Base-by-base conservation (phyloP, 2,888 invertebrate genomes). In the Epistrophe eligans region DNA sequence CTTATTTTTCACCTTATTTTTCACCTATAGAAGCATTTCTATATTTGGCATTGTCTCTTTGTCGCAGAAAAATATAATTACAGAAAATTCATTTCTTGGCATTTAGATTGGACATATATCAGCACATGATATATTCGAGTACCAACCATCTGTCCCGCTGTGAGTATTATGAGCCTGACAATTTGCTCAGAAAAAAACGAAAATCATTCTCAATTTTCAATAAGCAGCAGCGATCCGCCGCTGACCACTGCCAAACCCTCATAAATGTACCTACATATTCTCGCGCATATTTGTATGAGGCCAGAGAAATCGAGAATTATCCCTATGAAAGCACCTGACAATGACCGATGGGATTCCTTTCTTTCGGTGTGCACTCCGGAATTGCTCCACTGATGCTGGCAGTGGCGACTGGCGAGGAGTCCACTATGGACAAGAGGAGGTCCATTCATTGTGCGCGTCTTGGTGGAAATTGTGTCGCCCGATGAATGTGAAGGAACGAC, bases 261-360 rank as follows among this genome's bases (percentile, higher is more conserved):
- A n/a, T 17, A 66, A 11, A 38, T 24, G 17, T 10, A 13, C 10
- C 0, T 48, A 17, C 10, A 4, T 48, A 17, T n/a, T 8, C 32
- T 32, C 5, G 35, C 35, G 35, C 9, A 8, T 35, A 35, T 9
- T 0, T 35, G 35, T 35, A 35, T 19, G 40, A 57, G 57, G 19
- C 58, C 58, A 77, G 35, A 55, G n/a, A n/a, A 73, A 71, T 71
- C 79, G 73, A 73, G 70, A 79, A 79, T 70, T 67, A 79, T 73
- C 79, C 82, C 88, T 77, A 80, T 80, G 79, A 88, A 84, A 73
- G 72, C 88, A 88, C 77, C 80, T 88, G 88, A 84, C 88, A 88
- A 88, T 88, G 88, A 88, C 88, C 88, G 88, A 88, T 88, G 88
- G 79, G 88, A 88, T 84, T 80, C 79, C 80, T 67, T 83, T 83